These are phyloP conservation scores for Thomomys bottae DNA, from an alignment of 2,113 vertebrate species.

Conservation along the genomic window DNA sequence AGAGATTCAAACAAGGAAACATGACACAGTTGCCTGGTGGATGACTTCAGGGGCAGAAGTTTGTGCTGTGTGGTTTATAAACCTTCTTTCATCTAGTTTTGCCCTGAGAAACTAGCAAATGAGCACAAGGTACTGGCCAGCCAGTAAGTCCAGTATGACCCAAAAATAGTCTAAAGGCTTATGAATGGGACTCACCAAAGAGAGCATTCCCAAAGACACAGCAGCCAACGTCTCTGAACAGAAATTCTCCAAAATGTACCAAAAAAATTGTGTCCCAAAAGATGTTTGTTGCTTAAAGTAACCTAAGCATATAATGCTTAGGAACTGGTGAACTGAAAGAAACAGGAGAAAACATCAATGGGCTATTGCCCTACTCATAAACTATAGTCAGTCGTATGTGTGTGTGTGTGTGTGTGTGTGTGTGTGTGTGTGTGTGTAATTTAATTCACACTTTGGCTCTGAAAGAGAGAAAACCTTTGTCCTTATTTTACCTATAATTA, in stretches of 20 bases:
- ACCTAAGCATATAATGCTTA: background rate
- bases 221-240: background rate
- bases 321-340: background rate
- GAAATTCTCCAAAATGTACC: conserved; percentile 22
- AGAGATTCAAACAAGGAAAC: background rate
- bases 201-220: background rate
- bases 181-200: background rate
- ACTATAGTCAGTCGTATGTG: background rate
- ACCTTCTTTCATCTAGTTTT: background rate
- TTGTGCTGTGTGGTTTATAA: conserved; percentile 20
- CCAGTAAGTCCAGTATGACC: background rate
- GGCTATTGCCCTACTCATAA: background rate
- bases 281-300: conserved; percentile 8
- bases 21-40: background rate
- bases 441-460: background rate
- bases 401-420: no score
- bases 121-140: background rate
- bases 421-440: no score
- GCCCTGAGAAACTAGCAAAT: background rate
- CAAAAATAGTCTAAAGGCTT: background rate
- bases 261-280: background rate
- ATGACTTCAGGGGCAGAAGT: background rate
- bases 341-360: background rate
- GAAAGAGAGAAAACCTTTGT: conserved; percentile 26
- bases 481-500: background rate